phyloP scores from a whole-genome alignment of 2,113 vertebrate species.

The Acanthisitta chloris region DNA sequence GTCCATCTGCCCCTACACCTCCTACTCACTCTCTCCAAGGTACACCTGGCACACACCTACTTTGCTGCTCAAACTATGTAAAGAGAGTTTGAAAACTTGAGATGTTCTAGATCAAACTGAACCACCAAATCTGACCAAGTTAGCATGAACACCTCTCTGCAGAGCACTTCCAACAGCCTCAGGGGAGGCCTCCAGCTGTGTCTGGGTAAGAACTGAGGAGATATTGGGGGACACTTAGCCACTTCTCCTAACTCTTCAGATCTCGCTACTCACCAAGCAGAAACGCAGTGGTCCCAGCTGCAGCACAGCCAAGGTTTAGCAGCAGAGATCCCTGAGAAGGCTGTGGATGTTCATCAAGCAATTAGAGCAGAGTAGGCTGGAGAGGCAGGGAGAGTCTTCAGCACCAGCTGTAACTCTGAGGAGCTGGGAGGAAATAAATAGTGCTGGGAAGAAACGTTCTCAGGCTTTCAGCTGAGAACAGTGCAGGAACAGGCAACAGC shows the following conservation, averaged over 20 bases:
- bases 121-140: fast-evolving
- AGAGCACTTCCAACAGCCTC: fast-evolving
- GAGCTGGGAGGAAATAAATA: not conserved
- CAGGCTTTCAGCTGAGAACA: not conserved
- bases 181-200: fast-evolving
- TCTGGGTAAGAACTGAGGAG: not conserved
- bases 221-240: fast-evolving
- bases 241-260: not conserved
- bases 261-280: not conserved
- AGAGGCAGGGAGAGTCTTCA: not conserved
- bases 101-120: not conserved
- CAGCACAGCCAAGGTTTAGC: not conserved
- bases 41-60: not conserved
- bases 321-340: not conserved
- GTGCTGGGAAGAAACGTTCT: fast-evolving
- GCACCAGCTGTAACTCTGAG: not conserved
- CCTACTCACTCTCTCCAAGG: fast-evolving
- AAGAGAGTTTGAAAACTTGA: no score
- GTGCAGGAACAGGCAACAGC: not conserved
- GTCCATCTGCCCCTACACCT: fast-evolving
- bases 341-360: not conserved
- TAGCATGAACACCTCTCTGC: not conserved
- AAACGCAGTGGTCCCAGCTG: fast-evolving
- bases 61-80: fast-evolving
- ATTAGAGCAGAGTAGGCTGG: not conserved